Percentiles rank a stretch among this genome's conserved stretches.
phyloP scores from a whole-genome alignment of 2,888 invertebrate species.

The Hyles lineata region DNA sequence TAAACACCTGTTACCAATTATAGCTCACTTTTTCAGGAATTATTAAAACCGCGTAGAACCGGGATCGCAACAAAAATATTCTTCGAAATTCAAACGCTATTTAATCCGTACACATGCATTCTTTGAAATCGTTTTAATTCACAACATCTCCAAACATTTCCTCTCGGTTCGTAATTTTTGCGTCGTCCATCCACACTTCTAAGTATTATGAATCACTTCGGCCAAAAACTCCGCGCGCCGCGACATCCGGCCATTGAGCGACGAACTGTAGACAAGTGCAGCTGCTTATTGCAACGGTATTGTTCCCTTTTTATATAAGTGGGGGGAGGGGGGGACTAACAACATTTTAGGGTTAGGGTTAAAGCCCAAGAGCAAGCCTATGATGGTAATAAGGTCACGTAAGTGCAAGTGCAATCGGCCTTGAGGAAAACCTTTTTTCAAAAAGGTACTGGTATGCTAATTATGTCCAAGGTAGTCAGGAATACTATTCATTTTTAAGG shows the following conservation, averaged over 20 bases:
- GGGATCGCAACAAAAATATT: not conserved
- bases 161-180: not conserved
- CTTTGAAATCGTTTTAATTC: not conserved
- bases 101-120: not conserved
- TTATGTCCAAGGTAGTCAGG: too few species aligned
- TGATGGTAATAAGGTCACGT: too few species aligned
- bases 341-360: too few species aligned
- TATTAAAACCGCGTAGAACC: not conserved
- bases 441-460: too few species aligned
- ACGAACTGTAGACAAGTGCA: conserved; percentile 7
- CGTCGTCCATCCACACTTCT: not conserved
- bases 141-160: conserved; percentile 4
- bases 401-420: too few species aligned
- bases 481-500: too few species aligned
- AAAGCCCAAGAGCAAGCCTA: too few species aligned
- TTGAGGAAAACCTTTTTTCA: too few species aligned
- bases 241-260: conserved; percentile 29
- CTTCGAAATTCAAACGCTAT: not conserved
- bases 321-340: too few species aligned
- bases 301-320: not conserved
- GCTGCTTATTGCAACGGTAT: conserved; percentile 17
- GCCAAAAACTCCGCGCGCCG: conserved; percentile 26
- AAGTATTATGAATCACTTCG: conserved; percentile 25
- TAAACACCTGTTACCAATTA: too few species aligned
- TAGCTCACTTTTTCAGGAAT: too few species aligned